Evolutionary conservation across 1,140 invertebrate genomes (phyloP).

Genomic region (Bombus ignitus): DNA sequence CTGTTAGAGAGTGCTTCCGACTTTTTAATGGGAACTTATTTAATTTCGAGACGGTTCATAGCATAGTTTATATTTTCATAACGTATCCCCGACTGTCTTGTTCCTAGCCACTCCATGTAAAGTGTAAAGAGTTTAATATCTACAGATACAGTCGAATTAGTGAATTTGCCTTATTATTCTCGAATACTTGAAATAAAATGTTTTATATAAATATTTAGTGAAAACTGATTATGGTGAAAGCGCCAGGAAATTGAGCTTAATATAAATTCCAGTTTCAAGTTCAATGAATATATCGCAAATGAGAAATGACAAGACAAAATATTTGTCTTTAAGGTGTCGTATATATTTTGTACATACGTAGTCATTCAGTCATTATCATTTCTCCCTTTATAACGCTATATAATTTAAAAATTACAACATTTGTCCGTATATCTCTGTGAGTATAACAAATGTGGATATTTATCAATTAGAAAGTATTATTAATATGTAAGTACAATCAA

Average conservation of each 20-base stretch:
- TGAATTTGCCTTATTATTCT: neutral
- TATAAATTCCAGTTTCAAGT: neutral
- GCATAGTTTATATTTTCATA: slow-evolving; percentile 8
- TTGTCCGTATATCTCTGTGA: too few species aligned
- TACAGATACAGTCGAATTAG: neutral
- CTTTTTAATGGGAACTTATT: slow-evolving; percentile 28
- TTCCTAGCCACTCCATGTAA: neutral
- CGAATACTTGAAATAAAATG: neutral
- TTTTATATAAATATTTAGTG: neutral
- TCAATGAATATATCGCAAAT: neutral
- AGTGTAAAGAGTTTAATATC: too few species aligned
- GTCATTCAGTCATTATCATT: too few species aligned
- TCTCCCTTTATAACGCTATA: too few species aligned
- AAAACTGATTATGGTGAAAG: neutral
- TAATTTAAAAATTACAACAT: too few species aligned
- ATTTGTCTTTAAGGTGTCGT: neutral
- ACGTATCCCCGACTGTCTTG: neutral
- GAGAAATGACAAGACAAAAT: neutral
- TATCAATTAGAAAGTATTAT: too few species aligned
- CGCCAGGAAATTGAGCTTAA: neutral
- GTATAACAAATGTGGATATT: too few species aligned
- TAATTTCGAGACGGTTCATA: neutral
- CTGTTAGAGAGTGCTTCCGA: neutral
- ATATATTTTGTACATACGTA: neutral
- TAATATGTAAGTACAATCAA: too few species aligned